These are phyloP conservation scores for Calephelis nemesis DNA, from an alignment of 1,140 invertebrate genomes.

Conservation along the genomic window DNA sequence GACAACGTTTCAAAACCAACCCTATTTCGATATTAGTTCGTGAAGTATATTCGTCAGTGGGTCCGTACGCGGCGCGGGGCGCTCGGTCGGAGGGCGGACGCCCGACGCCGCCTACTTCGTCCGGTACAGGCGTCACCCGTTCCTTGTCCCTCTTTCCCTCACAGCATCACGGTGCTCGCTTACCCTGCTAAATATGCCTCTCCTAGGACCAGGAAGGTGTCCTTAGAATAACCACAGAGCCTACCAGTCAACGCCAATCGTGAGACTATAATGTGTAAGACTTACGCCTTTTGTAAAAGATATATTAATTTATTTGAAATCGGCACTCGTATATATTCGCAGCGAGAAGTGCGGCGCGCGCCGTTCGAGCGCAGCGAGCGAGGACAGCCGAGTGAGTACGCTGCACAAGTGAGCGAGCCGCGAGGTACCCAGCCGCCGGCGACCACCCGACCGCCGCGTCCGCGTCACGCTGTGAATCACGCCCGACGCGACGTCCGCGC, in stretches of 20 bases:
- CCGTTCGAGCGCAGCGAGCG: constrained; percentile 42
- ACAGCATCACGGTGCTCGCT: constrained; percentile 41
- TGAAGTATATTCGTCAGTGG: constrained; percentile 75
- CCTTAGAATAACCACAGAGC: not conserved
- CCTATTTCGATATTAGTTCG: constrained; percentile 68
- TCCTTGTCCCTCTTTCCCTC: constrained; percentile 68
- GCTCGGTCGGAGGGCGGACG: constrained; percentile 70
- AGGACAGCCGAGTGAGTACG: constrained; percentile 41
- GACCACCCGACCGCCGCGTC: constrained; percentile 29
- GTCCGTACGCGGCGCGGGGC: constrained; percentile 70
- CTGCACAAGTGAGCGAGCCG: not conserved
- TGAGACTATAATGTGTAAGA: no score
- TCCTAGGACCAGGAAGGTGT: constrained; percentile 39
- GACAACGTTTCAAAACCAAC: constrained; percentile 46
- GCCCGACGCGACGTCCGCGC: constrained; percentile 25
- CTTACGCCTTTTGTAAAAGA: no score
- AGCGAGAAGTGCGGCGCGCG: constrained; percentile 27
- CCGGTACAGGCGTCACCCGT: constrained; percentile 72
- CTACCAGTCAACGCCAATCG: not conserved
- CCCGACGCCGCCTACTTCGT: constrained; percentile 74
- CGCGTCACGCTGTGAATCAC: constrained; percentile 28
- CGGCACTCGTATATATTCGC: not conserved
- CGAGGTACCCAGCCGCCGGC: constrained; percentile 30
- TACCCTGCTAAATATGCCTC: constrained; percentile 38
- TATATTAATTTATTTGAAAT: no score